Base-by-base conservation (phyloP, 2,797 vertebrate genomes). In the Taenioides sp. region DNA sequence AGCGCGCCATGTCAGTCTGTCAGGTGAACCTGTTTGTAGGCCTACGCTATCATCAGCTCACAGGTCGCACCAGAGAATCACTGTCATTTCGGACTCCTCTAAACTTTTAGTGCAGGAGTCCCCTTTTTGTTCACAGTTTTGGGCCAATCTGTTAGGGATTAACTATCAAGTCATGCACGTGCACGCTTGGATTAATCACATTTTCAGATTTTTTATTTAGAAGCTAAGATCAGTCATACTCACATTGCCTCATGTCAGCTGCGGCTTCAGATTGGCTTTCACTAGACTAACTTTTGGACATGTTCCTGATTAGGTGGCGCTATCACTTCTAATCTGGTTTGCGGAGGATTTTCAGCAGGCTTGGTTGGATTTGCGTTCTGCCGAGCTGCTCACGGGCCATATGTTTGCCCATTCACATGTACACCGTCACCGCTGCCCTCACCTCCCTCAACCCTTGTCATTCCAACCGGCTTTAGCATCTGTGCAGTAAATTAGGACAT, bases 381-480 rank as follows among this genome's bases (percentile, higher is more conserved):
- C 65, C n/a, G 50, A 67, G 79, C 78, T 80, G 74, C 69, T 84
- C 82, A 75, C 65, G 61, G 2, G 71, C 85, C 91, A 92, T 87
- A 91, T 91, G 91, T 85, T 76, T 86, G 79, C 69, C 67, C 65
- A 7, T 68, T 72, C 58, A 34, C 78, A 73, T 79, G 75, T 17
- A 17, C 63, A 40, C 47, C 5, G 59, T 69, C 67, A 43, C 65
- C 66, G 1, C 52, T 66, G 64, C 69, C 73, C 76, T 79, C 69
- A 63, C 74, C 80, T 71, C 71, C 69, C 78, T 76, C 80, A 61
- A 70, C 78, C 81, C 64, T 47, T 40, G 66, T 78, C 79, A 81
- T 84, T 85, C 77, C 65, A 87, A 89, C 80, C 31, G 80, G 89
- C 90, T 93, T 92, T 89, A 86, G 87, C 91, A 88, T 92, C 88